phyloP scores from a whole-genome alignment of 2,797 vertebrate species.

The Chelmon rostratus region DNA sequence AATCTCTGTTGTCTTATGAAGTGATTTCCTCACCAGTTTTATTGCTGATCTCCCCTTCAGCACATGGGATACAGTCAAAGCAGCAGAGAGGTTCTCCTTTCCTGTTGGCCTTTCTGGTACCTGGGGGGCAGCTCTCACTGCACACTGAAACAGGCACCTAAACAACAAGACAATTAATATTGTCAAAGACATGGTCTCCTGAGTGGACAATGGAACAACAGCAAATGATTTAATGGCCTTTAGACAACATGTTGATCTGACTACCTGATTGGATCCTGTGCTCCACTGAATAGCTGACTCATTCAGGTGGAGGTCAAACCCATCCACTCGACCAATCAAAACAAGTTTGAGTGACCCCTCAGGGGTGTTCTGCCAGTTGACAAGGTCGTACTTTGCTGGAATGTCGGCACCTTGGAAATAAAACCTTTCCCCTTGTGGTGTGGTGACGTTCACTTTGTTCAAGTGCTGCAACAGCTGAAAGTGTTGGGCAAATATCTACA shows the following conservation, averaged over 20 bases:
- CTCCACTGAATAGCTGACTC: slow-evolving; percentile 82
- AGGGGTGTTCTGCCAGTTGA: slow-evolving; percentile 83
- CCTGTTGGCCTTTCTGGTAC: slow-evolving; percentile 70
- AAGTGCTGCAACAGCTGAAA: slow-evolving; percentile 80
- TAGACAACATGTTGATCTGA: not conserved
- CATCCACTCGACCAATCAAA: slow-evolving; percentile 81
- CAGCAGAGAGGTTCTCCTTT: slow-evolving; percentile 81
- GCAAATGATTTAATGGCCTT: no score
- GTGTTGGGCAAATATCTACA: slow-evolving; percentile 7
- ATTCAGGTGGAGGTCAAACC: slow-evolving; percentile 76
- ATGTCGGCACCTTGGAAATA: slow-evolving; percentile 80
- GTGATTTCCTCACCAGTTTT: slow-evolving; percentile 70
- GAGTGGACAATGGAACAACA: no score
- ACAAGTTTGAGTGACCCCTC: slow-evolving; percentile 67
- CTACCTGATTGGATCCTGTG: slow-evolving; percentile 72
- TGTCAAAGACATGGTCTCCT: no score
- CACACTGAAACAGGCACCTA: slow-evolving; percentile 71
- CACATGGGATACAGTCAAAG: slow-evolving; percentile 83
- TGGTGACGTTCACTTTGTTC: slow-evolving; percentile 77
- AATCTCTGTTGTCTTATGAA: not conserved
- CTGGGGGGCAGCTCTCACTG: slow-evolving; percentile 79
- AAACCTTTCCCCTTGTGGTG: slow-evolving; percentile 79
- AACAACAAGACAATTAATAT: not conserved
- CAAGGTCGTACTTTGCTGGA: slow-evolving; percentile 83
- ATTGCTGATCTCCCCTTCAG: slow-evolving; percentile 83